These are phyloP conservation scores for Nomada fabriciana DNA, from an alignment of 2,888 invertebrate species.

Conservation along the genomic window DNA sequence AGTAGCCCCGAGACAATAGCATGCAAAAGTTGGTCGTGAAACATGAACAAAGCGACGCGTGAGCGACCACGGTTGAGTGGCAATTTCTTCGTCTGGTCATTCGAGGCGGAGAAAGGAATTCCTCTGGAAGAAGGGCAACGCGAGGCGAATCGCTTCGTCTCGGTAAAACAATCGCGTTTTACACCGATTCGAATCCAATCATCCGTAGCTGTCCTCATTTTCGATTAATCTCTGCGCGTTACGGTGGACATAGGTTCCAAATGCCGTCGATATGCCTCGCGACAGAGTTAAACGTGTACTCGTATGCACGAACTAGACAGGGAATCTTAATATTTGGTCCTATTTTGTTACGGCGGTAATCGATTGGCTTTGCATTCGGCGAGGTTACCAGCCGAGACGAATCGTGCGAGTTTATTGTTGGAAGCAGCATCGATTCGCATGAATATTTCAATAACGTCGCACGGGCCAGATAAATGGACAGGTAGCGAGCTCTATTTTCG, in stretches of 20 bases:
- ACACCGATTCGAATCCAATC: slow-evolving; percentile 40
- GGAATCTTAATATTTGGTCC: slow-evolving; percentile 45
- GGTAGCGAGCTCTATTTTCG: slow-evolving; percentile 65
- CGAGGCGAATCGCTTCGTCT: no score
- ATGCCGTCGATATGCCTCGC: slow-evolving; percentile 47
- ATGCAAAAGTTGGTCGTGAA: neutral
- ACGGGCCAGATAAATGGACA: slow-evolving; percentile 59
- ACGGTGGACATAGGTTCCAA: neutral
- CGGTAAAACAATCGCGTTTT: neutral
- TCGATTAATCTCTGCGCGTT: no score
- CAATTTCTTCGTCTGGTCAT: slow-evolving; percentile 36
- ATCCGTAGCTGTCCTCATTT: slow-evolving; percentile 33
- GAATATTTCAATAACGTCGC: slow-evolving; percentile 67
- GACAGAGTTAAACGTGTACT: slow-evolving; percentile 25
- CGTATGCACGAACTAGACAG: slow-evolving; percentile 34
- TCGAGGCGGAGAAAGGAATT: slow-evolving; percentile 18
- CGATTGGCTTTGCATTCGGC: slow-evolving; percentile 66
- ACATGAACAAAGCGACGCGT: neutral
- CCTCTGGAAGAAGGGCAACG: neutral
- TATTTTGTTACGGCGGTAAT: slow-evolving; percentile 55
- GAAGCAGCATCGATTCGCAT: slow-evolving; percentile 64
- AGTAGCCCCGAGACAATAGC: neutral
- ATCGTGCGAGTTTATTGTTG: slow-evolving; percentile 68
- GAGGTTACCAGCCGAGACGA: slow-evolving; percentile 53
- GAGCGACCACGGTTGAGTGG: neutral